These are phyloP conservation scores for Drosophila phalerata DNA, from an alignment of 2,888 invertebrate genomes.

Conservation along the genomic window DNA sequence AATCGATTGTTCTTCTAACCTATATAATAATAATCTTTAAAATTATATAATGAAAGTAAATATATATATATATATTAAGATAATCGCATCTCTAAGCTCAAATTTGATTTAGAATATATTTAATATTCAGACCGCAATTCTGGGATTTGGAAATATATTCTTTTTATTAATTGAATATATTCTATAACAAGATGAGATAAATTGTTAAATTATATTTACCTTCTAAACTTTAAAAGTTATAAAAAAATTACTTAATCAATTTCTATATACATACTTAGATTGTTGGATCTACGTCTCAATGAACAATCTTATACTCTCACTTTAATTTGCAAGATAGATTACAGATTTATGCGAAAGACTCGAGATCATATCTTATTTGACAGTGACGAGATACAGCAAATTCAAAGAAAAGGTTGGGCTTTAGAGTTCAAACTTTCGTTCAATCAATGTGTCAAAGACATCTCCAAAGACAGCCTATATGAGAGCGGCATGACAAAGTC, in stretches of 20 bases:
- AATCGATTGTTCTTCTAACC: too few relatives aligned
- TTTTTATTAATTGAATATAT: too few relatives aligned
- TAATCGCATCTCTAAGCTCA: too few relatives aligned
- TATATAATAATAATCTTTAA: background rate
- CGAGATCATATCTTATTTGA: slow-evolving; percentile 3
- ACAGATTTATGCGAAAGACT: background rate
- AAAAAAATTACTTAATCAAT: too few relatives aligned
- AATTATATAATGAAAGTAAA: background rate
- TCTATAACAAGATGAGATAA: too few relatives aligned
- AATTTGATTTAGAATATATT: too few relatives aligned
- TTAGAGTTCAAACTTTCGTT: slow-evolving; percentile 20
- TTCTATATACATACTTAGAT: background rate
- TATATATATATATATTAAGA: too few relatives aligned
- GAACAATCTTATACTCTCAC: background rate
- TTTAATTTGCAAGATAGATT: background rate
- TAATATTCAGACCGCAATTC: too few relatives aligned
- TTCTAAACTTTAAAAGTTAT: too few relatives aligned
- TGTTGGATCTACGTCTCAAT: background rate
- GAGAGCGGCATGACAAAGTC: slow-evolving; percentile 45
- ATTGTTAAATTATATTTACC: too few relatives aligned
- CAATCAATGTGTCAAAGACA: slow-evolving; percentile 10
- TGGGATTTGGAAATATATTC: too few relatives aligned
- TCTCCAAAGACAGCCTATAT: slow-evolving; percentile 3
- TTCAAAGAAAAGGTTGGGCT: slow-evolving; percentile 1
- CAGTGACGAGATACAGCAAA: background rate